Evolutionary conservation across 2,797 vertebrate genomes (phyloP).

Genomic region (Tokudaia tokunoshimensis): DNA sequence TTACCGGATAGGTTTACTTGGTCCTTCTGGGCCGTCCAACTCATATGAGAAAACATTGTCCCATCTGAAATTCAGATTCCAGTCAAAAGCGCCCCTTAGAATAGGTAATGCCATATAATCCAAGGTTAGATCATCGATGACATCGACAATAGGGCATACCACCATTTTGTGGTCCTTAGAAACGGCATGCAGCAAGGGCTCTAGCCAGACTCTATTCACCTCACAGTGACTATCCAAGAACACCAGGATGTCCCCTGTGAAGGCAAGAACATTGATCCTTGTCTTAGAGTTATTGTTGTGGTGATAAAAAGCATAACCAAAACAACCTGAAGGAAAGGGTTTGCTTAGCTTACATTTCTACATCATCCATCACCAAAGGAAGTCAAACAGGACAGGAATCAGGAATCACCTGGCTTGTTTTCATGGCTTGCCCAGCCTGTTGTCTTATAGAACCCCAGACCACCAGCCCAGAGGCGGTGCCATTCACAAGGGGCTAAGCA

Average conservation of each 20-base stretch:
- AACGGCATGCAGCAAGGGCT: constrained; percentile 93
- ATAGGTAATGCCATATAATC: constrained; percentile 93
- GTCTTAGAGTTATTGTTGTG: background rate
- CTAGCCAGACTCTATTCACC: constrained; percentile 94
- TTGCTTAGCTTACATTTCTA: background rate
- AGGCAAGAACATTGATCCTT: constrained; percentile 5
- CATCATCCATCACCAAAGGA: background rate
- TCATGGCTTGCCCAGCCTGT: background rate
- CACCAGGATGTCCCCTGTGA: constrained; percentile 94
- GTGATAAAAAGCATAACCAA: background rate
- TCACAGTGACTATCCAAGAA: constrained; percentile 98
- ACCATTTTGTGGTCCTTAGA: constrained; percentile 89
- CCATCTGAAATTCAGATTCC: constrained; percentile 97
- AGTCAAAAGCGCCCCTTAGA: constrained; percentile 95
- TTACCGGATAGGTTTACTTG: constrained; percentile 92
- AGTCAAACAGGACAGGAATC: background rate
- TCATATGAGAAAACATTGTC: constrained; percentile 93
- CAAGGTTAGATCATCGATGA: constrained; percentile 94
- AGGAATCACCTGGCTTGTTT: background rate
- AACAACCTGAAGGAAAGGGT: background rate
- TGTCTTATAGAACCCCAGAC: background rate
- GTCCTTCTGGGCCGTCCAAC: constrained; percentile 90
- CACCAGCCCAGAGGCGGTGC: background rate
- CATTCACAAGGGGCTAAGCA: background rate
- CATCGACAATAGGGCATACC: constrained; percentile 96